phyloP scores from a whole-genome alignment of 2,888 invertebrate genomes.

The Mythimna vitellina region DNA sequence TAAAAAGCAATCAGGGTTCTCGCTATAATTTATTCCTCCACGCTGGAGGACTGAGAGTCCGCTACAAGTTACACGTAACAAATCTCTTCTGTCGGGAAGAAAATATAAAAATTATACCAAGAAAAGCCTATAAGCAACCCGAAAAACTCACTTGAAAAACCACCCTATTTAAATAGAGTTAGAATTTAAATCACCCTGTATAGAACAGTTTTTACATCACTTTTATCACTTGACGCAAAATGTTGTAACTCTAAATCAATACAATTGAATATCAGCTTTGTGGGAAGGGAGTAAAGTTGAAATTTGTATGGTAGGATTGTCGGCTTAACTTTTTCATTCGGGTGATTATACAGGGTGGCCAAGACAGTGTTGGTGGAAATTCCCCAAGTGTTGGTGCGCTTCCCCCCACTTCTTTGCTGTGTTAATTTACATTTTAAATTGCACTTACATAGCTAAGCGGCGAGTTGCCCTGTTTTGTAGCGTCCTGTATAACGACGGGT shows the following conservation, averaged over 20 bases:
- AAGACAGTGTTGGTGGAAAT: slow-evolving; percentile 85
- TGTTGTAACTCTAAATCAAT: neutral
- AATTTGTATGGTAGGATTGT: slow-evolving; percentile 21
- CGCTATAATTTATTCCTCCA: slow-evolving; percentile 70
- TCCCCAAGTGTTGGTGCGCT: slow-evolving; percentile 77
- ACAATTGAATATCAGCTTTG: slow-evolving; percentile 35
- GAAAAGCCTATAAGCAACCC: slow-evolving; percentile 76
- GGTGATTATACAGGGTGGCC: slow-evolving; percentile 75
- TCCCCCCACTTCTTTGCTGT: slow-evolving; percentile 88
- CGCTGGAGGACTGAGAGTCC: slow-evolving; percentile 70
- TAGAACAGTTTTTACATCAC: slow-evolving; percentile 65
- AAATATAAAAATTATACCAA: slow-evolving; percentile 81
- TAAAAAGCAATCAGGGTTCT: slow-evolving; percentile 69
- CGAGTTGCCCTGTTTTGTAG: slow-evolving; percentile 86
- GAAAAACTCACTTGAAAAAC: slow-evolving; percentile 57
- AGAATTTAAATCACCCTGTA: slow-evolving; percentile 64
- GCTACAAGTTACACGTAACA: slow-evolving; percentile 80
- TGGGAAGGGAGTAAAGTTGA: fast-evolving
- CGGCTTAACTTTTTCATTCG: slow-evolving; percentile 36
- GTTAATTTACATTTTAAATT: slow-evolving; percentile 92
- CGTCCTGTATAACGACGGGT: slow-evolving; percentile 73
- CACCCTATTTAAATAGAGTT: slow-evolving; percentile 48
- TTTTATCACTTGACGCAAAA: slow-evolving; percentile 9
- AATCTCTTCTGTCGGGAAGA: slow-evolving; percentile 82
- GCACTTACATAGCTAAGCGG: slow-evolving; percentile 90